Conservation (phyloP, 2,797 vertebrate genomes). For the Anas bahamensis region DNA sequence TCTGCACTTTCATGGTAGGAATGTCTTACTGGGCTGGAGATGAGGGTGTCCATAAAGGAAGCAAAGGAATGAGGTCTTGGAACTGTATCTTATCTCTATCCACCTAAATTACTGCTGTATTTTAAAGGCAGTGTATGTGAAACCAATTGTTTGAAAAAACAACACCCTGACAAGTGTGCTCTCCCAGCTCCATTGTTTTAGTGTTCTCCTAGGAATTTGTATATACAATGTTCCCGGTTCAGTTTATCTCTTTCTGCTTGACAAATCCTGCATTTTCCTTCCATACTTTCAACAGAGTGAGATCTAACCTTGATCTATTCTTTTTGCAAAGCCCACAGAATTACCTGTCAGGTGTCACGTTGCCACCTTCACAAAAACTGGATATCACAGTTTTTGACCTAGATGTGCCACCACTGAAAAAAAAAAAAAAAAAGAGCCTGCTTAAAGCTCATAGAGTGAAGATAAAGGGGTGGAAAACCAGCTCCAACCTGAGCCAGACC, state of each 20-base stretch:
- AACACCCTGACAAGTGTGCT: neutral
- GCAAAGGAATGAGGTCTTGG: constrained; percentile 6
- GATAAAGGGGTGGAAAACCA: neutral
- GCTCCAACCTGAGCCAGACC: neutral
- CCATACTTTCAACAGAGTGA: neutral
- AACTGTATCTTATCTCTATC: neutral
- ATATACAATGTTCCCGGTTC: constrained; percentile 12
- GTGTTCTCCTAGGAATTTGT: constrained; percentile 26
- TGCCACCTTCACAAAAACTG: constrained; percentile 3
- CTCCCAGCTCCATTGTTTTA: constrained; percentile 19
- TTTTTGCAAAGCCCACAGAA: neutral
- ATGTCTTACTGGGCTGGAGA: neutral
- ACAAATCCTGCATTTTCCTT: constrained; percentile 30
- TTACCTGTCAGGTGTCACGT: neutral
- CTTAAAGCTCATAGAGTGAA: neutral
- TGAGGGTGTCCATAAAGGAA: neutral
- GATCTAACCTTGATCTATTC: constrained; percentile 44
- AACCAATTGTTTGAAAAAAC: constrained; percentile 23
- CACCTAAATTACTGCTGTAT: constrained; percentile 3
- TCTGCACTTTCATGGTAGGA: neutral
- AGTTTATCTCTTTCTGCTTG: constrained; percentile 21
- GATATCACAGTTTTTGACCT: neutral
- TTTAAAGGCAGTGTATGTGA: constrained; percentile 3
- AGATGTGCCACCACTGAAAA: neutral
- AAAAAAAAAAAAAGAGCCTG: no score